Evolutionary conservation across 2,797 vertebrate genomes (phyloP).

Genomic region (Moxostoma hubbsi): DNA sequence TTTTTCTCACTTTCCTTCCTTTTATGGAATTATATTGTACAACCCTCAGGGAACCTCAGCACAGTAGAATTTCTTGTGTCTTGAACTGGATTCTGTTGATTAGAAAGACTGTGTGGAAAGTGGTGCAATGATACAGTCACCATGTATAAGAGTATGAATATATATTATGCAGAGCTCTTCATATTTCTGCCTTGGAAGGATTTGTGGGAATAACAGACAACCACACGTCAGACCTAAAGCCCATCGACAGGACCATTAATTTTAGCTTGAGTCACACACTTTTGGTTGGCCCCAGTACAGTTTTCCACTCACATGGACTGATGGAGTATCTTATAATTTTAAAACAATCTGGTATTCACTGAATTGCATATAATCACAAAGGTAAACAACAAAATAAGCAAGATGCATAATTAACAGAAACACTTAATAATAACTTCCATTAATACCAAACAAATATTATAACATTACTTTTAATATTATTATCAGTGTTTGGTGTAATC

Average conservation of each 20-base stretch:
- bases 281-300: constrained; percentile 17
- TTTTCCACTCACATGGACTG: constrained; percentile 11
- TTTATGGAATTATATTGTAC: no score
- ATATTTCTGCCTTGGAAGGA: constrained; percentile 38
- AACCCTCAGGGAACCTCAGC: no score
- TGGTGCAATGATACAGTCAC: background rate
- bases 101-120: background rate
- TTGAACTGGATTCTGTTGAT: no score
- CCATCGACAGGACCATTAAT: constrained; percentile 53
- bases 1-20: no score
- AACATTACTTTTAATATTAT: background rate
- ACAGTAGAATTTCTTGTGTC: background rate
- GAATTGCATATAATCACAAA: constrained; percentile 10
- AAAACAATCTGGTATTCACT: constrained; percentile 1
- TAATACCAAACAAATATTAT: background rate
- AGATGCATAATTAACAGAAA: background rate
- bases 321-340: background rate
- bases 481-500: no score
- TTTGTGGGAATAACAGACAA: constrained; percentile 44
- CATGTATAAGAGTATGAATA: constrained; percentile 8
- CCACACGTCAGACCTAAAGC: constrained; percentile 44
- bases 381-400: background rate
- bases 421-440: background rate
- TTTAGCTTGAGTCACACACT: constrained; percentile 41
- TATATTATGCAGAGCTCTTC: constrained; percentile 22